Percentiles rank a stretch among this genome's conserved stretches.
Conservation (phyloP, 2,888 invertebrate species). For the Nephrotoma appendiculata region DNA sequence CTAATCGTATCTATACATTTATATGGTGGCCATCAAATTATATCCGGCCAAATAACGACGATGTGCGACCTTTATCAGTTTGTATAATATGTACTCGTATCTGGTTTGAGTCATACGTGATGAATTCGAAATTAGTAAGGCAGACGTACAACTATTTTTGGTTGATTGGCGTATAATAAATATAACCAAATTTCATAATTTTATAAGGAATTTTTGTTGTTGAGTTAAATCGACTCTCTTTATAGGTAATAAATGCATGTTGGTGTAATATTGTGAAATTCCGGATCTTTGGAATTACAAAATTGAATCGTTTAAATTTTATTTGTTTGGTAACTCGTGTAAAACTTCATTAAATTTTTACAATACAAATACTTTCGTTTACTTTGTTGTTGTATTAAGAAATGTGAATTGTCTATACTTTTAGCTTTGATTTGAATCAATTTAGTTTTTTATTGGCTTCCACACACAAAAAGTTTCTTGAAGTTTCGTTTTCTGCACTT, state of each 20-base stretch:
- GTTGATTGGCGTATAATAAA: neutral
- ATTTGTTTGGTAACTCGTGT: neutral
- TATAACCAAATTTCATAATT: neutral
- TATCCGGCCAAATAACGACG: neutral
- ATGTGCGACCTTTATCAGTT: neutral
- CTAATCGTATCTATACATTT: neutral
- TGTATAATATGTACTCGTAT: neutral
- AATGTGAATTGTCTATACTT: neutral
- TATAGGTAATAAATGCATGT: neutral
- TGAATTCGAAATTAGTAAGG: neutral
- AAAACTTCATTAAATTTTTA: neutral
- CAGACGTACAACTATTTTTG: neutral
- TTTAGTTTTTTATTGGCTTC: neutral
- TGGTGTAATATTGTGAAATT: neutral
- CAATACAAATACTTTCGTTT: neutral
- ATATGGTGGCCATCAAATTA: neutral
- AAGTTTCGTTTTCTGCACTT: neutral
- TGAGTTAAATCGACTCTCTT: neutral
- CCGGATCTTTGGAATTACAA: neutral
- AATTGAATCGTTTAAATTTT: neutral
- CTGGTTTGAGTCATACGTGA: neutral
- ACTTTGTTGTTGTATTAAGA: neutral
- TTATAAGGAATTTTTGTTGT: neutral
- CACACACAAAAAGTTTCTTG: neutral
- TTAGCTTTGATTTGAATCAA: neutral